A percentile compares a stretch with the other conserved stretches of the same genome.
phyloP scores from a whole-genome alignment of 2,888 invertebrate genomes.

The Epirrhoe tristata region DNA sequence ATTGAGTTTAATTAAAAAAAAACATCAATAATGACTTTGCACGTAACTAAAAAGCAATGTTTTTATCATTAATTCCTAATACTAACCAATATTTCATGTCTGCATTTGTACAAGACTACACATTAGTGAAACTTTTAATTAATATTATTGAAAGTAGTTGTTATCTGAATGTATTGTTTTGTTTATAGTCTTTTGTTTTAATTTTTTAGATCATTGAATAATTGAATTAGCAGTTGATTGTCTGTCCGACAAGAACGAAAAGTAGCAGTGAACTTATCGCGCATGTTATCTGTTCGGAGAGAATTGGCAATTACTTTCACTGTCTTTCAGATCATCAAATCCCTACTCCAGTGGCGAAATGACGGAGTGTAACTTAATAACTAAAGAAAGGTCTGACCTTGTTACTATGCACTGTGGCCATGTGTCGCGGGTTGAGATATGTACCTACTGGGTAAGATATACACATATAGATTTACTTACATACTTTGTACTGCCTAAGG shows the following conservation, averaged over 20 bases:
- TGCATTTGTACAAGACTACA: too few species aligned
- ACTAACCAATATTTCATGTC: too few species aligned
- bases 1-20: too few species aligned
- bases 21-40: too few species aligned
- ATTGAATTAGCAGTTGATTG: constrained; percentile 70
- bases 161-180: constrained; percentile 44
- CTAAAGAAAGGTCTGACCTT: constrained; percentile 47
- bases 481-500: constrained; percentile 51
- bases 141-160: constrained; percentile 38
- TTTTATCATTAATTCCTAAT: too few species aligned
- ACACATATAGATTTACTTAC: constrained; percentile 2
- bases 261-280: constrained; percentile 65
- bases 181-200: constrained; percentile 51
- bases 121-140: constrained; percentile 36
- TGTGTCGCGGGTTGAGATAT: constrained; percentile 46
- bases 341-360: constrained; percentile 38
- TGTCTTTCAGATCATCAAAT: constrained; percentile 62
- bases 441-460: constrained; percentile 4
- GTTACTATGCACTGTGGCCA: constrained; percentile 9
- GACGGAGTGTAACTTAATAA: constrained; percentile 33
- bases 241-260: constrained; percentile 65
- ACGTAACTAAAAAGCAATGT: too few species aligned
- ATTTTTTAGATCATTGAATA: constrained; percentile 55
- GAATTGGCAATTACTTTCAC: constrained; percentile 71
- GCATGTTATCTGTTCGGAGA: constrained; percentile 61